Percentiles rank a stretch among this genome's conserved stretches.
phyloP scores from a whole-genome alignment of 1,140 invertebrate genomes.

The Lucilia sericata region DNA sequence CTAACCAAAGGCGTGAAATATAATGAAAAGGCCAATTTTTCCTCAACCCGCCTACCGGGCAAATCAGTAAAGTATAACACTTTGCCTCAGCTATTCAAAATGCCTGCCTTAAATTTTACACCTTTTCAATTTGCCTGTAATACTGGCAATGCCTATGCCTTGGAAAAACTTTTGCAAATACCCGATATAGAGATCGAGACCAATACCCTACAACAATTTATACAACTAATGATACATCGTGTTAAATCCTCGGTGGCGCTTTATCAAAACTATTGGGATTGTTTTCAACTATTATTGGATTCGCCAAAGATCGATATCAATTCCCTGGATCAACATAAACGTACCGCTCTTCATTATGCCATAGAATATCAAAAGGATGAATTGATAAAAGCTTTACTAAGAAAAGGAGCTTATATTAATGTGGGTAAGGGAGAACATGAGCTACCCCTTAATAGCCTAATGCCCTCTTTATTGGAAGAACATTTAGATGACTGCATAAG shows the following conservation, averaged over 20 bases:
- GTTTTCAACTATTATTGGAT: slow-evolving; percentile 71
- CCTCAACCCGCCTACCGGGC: too few relatives aligned
- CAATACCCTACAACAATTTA: too few relatives aligned
- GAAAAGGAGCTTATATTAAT: slow-evolving; percentile 79
- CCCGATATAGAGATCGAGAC: too few relatives aligned
- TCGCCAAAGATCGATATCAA: slow-evolving; percentile 74
- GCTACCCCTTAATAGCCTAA: slow-evolving; percentile 78
- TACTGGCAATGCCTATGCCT: too few relatives aligned
- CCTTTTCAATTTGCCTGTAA: too few relatives aligned
- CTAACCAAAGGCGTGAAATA: too few relatives aligned
- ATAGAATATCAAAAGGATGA: slow-evolving; percentile 75
- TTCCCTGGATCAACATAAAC: slow-evolving; percentile 70
- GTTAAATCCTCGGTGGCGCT: slow-evolving; percentile 44
- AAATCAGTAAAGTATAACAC: too few relatives aligned
- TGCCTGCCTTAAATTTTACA: too few relatives aligned
- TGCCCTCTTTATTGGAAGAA: slow-evolving; percentile 73
- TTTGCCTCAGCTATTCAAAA: too few relatives aligned
- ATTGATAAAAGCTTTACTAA: slow-evolving; percentile 73
- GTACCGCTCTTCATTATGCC: slow-evolving; percentile 86
- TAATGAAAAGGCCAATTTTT: too few relatives aligned
- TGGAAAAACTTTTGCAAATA: too few relatives aligned
- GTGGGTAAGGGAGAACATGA: slow-evolving; percentile 75
- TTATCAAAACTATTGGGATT: slow-evolving; percentile 69
- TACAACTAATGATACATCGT: slow-evolving; percentile 13
- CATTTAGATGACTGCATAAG: slow-evolving; percentile 79